Evolutionary conservation across 2,113 vertebrate genomes (phyloP).

Genomic region (Cinclus mexicanus): DNA sequence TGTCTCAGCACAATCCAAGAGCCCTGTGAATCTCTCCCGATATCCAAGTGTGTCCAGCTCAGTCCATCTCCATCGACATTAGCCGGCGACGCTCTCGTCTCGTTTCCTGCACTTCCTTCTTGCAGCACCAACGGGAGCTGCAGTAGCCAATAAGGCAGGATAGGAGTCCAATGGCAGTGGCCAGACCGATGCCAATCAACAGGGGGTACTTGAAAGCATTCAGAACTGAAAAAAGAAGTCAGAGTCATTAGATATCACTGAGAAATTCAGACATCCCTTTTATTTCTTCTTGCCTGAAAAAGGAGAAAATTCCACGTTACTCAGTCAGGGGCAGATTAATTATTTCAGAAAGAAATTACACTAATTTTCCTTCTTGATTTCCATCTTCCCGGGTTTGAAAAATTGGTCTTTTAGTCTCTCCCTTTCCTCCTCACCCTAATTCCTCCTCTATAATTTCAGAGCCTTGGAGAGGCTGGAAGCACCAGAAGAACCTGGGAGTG

Average conservation of each 20-base stretch:
- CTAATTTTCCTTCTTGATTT: background rate
- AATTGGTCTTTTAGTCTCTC: background rate
- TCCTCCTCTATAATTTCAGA: background rate
- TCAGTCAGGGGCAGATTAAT: background rate
- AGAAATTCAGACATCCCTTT: background rate
- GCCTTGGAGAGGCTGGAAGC: background rate
- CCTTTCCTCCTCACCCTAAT: background rate
- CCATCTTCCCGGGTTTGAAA: background rate
- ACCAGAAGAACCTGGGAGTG: background rate
- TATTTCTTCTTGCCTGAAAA: background rate
- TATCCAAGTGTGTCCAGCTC: slow-evolving; percentile 45
- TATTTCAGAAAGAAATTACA: background rate
- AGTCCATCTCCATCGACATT: slow-evolving; percentile 95
- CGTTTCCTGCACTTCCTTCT: slow-evolving; percentile 83
- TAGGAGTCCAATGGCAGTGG: slow-evolving; percentile 84
- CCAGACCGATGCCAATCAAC: slow-evolving; percentile 85
- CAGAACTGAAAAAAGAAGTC: slow-evolving; percentile 79
- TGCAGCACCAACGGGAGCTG: slow-evolving; percentile 89
- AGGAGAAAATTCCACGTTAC: background rate
- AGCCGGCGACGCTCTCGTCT: slow-evolving; percentile 83
- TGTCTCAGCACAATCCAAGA: slow-evolving; percentile 22
- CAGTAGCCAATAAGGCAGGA: slow-evolving; percentile 93
- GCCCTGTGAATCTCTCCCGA: background rate
- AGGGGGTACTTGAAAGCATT: slow-evolving; percentile 92
- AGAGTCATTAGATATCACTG: background rate